Evolutionary conservation across 2,888 invertebrate genomes (phyloP).

Genomic region (Chouioia cunea): DNA sequence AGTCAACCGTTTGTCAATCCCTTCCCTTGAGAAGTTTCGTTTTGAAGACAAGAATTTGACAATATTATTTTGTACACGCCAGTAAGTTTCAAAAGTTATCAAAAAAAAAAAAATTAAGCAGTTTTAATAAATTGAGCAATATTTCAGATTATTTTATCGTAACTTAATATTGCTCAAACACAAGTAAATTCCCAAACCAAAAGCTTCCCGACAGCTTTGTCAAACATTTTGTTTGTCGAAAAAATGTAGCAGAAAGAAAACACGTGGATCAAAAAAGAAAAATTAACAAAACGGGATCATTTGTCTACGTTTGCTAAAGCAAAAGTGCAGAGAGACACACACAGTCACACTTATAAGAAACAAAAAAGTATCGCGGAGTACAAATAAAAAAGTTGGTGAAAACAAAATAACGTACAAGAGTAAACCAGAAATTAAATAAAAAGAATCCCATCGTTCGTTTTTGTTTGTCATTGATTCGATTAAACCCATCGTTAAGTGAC

Average conservation of each 20-base stretch:
- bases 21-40: conserved; percentile 27
- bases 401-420: conserved; percentile 22
- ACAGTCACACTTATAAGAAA: conserved; percentile 49
- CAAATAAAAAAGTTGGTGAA: conserved; percentile 25
- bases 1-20: conserved; percentile 1
- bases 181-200: conserved; percentile 12
- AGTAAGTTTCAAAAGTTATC: conserved; percentile 25
- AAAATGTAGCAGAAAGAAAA: conserved; percentile 27
- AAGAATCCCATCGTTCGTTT: conserved; percentile 31
- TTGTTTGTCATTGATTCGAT: conserved; percentile 16
- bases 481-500: conserved; percentile 36
- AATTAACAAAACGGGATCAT: conserved; percentile 41
- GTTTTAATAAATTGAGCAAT: conserved; percentile 30
- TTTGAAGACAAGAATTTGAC: conserved; percentile 33
- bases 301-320: conserved; percentile 43
- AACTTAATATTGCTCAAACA: conserved; percentile 24
- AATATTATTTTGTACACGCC: conserved; percentile 6
- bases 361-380: conserved; percentile 42
- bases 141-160: conserved; percentile 24
- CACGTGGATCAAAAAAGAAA: conserved; percentile 27
- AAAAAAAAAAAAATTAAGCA: conserved; percentile 32
- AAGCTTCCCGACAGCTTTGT: conserved; percentile 21
- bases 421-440: conserved; percentile 26
- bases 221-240: conserved; percentile 16
- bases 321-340: conserved; percentile 50